Evolutionary conservation across 2,797 vertebrate species (phyloP).

Genomic region (Anas georgica): DNA sequence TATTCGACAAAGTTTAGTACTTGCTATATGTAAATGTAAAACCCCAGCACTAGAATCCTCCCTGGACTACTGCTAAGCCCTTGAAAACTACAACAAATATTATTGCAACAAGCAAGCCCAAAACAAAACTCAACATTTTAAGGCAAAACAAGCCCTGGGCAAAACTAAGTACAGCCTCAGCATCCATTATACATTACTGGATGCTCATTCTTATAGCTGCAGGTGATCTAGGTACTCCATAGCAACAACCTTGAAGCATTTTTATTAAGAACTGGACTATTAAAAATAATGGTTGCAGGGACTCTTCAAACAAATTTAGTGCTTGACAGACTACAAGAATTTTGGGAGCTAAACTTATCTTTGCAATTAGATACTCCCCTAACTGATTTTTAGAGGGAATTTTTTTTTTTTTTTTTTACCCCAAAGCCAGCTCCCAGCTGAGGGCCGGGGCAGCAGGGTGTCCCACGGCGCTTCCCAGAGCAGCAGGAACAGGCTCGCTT

Average conservation of each 20-base stretch:
- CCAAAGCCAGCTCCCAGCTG: not conserved
- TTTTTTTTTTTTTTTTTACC: not conserved
- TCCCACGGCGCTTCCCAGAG: not conserved
- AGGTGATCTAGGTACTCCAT: conserved; percentile 26
- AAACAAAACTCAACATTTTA: not conserved
- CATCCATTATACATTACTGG: conserved; percentile 44
- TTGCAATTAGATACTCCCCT: not conserved
- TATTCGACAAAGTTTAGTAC: not conserved
- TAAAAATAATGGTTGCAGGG: conserved; percentile 29
- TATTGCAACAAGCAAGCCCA: conserved; percentile 9
- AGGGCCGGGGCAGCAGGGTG: not conserved
- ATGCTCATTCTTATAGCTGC: conserved; percentile 34
- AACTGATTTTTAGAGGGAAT: not conserved
- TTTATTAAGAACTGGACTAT: not conserved
- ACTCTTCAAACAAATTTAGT: conserved; percentile 15
- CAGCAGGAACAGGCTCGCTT: not conserved
- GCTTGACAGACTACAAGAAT: not conserved
- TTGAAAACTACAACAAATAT: not conserved
- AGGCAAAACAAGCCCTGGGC: conserved; percentile 42
- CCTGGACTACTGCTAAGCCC: not conserved
- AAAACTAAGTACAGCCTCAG: conserved; percentile 19
- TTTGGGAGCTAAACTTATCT: not conserved
- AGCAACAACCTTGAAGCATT: conserved; percentile 13
- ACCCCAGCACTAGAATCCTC: not conserved
- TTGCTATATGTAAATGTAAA: not conserved